Base-by-base conservation (phyloP, 1,140 invertebrate genomes). In the Papilio glaucus region DNA sequence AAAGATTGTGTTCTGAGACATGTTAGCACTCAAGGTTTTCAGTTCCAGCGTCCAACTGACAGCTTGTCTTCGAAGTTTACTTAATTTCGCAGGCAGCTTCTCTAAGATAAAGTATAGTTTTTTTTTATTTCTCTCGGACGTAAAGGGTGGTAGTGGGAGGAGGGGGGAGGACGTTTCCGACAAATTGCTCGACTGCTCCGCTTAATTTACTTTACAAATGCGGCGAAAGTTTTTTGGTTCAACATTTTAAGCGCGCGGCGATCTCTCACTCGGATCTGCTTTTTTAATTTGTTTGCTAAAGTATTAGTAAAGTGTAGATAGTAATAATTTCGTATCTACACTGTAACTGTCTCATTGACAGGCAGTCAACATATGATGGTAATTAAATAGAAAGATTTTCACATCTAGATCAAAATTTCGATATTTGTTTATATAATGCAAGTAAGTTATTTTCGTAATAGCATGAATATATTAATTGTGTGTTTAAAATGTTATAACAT, bases 151-250 rank as follows among this genome's bases (percentile, higher is more conserved):
- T 57, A 77, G 77, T 83, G 75, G 80, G 74, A 86, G 84, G 81
- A 81, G 83, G 85, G 78, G 76, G 74, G 72, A 77, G 79, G 79
- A 83, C 80, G 78, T 78, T 84, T 78, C 81, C 80, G 80, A 87
- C 85, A 90, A 90, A 88, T 90, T 90, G 77, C 83, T 84, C 75
- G 75, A 78, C 75, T 82, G 78, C 76, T 81, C 84, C 84, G 81
- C 80, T 85, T 90, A 88, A 87, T 88, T 87, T 86, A 84, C 83
- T 90, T 88, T 85, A 90, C 83, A 87, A 88, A 87, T 87, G 83
- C 80, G 77, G 78, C 67, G 76, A 78, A 83, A 84, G 80, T 77
- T 82, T 86, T 81, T 80, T 72, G 78, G 73, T 57, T 79, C 74
- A 84, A 84, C 78, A 82, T 74, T 76, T 72, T 75, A 82, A 83